phyloP scores from a whole-genome alignment of 2,113 vertebrate species.

The Campylomormyrus numenius region DNA sequence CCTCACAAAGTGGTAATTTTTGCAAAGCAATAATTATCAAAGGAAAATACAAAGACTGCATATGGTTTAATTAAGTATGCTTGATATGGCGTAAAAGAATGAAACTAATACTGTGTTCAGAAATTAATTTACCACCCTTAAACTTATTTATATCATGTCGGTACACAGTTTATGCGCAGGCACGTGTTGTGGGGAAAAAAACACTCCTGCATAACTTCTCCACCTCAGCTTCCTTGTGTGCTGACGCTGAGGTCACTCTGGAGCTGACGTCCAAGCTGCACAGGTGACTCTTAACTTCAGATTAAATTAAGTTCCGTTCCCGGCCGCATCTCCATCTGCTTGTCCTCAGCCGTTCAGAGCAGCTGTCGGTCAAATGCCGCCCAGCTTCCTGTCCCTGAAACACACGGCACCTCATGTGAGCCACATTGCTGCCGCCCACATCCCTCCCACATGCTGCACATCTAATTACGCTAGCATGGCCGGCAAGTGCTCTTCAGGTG shows the following conservation, averaged over 20 bases:
- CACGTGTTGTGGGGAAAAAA: background rate
- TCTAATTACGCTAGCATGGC: background rate
- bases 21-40: background rate
- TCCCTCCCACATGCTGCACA: background rate
- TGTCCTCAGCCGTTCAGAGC: slow-evolving; percentile 41
- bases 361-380: background rate
- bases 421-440: background rate
- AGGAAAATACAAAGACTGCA: background rate
- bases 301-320: slow-evolving; percentile 68
- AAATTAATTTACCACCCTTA: background rate
- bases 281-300: slow-evolving; percentile 65
- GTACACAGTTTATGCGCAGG: background rate
- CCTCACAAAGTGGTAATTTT: background rate
- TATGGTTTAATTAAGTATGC: background rate
- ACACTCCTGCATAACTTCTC: background rate
- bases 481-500: background rate
- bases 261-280: slow-evolving; percentile 57
- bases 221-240: background rate
- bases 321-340: slow-evolving; percentile 77
- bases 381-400: background rate
- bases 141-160: background rate
- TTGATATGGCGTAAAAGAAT: background rate
- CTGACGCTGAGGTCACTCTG: slow-evolving; percentile 44
- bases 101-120: background rate
- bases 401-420: background rate